Evolutionary conservation across 2,888 invertebrate species (phyloP), one percentile per base, ranked within the genome.

Genomic region (Drosophila histrio): DNA sequence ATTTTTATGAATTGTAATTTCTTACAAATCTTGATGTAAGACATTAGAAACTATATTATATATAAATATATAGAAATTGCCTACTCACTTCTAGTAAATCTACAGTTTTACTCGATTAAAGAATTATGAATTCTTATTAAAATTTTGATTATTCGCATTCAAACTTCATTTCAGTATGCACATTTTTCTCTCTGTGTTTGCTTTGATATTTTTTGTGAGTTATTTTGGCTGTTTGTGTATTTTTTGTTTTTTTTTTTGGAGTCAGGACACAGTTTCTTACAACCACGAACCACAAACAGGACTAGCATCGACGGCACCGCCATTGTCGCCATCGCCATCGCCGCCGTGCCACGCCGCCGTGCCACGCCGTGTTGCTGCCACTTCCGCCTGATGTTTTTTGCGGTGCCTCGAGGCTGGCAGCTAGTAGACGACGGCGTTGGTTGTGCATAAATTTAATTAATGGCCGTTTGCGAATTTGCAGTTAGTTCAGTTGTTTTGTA

Each of bases 381-480:
- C 77, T 70, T 78, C 77, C 77, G 69, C 41, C 44, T 56, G 36
- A 30, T 46, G 46, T 30, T 46, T 30, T 46, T 19, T 32, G 28
- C 5, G 32, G 19, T 24, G 46, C 62, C 39, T 46, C 41, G 6
- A 11, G 41, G 5, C 53, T 41, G 21, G 39, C 15, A 41, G 41
- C 21, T 13, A 30, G 52, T n/a, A n/a, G n/a, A n/a, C n/a, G n/a
- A 52, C 36, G 30, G 41, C 9, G 39, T 39, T 49, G 52, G 60
- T 43, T 65, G 54, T 72, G 79, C 75, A 79, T 82, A 82, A 82
- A 82, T 79, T 82, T 82, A 79, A 79, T 79, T 79, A 79, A 82
- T 79, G 72, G 79, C 56, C 61, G 61, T 68, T 52, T 68, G 63
- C 57, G 75, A 68, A 79, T 82, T 78, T 72, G 63, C 76, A 75